Evolutionary conservation across 2,888 invertebrate genomes (phyloP).

Genomic region (Polia nebulosa): DNA sequence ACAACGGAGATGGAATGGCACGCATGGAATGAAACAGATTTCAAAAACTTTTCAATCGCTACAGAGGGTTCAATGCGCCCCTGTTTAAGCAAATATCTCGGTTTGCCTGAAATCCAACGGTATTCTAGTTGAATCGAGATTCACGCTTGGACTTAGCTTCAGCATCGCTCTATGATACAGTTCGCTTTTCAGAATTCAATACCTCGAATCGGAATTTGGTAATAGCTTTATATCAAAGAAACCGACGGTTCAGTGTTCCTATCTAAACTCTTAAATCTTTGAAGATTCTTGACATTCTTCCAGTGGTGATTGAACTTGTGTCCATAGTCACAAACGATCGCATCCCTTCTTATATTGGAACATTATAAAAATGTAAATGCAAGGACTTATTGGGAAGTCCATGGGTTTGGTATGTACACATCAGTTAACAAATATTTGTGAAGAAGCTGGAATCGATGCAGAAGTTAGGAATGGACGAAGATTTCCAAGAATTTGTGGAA

Average conservation of each 20-base stretch:
- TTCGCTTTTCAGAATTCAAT: neutral
- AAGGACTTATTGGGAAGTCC: neutral
- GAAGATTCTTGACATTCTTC: constrained; percentile 27
- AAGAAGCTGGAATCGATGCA: neutral
- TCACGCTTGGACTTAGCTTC: neutral
- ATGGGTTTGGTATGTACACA: neutral
- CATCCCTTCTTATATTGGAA: constrained; percentile 7
- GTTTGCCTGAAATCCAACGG: neutral
- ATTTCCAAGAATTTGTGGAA: neutral
- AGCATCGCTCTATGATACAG: neutral
- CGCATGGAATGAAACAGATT: neutral
- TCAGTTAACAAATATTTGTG: constrained; percentile 14
- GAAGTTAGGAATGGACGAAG: neutral
- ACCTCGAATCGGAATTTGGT: constrained; percentile 15
- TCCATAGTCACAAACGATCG: neutral
- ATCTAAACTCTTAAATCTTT: constrained; percentile 4
- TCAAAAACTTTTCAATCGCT: neutral
- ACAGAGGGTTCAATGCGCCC: neutral
- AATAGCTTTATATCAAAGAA: constrained; percentile 15
- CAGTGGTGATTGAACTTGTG: constrained; percentile 12
- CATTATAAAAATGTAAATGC: constrained; percentile 5
- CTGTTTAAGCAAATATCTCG: neutral
- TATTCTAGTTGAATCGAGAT: neutral
- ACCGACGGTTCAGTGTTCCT: constrained; percentile 5
- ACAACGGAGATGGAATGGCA: neutral